Evolutionary conservation across 2,888 invertebrate genomes (phyloP).

Genomic region (Nephrotoma appendiculata): DNA sequence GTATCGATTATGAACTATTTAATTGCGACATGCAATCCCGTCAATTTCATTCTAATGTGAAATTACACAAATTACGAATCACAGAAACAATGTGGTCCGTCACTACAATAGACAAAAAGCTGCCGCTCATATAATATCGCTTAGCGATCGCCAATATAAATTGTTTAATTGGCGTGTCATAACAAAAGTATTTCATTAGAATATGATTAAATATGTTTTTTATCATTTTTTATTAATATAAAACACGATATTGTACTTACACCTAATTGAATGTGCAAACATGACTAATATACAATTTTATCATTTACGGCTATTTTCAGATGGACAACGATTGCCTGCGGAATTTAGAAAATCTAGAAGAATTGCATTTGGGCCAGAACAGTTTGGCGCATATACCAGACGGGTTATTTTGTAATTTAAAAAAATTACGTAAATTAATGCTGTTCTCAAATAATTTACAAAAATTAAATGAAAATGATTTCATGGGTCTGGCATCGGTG

Average conservation of each 20-base stretch:
- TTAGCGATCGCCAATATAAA: neutral
- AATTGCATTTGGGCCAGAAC: conserved; percentile 42
- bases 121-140: neutral
- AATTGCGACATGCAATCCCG: neutral
- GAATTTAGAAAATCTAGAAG: conserved; percentile 31
- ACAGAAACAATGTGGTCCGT: neutral
- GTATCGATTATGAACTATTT: too few relatives aligned
- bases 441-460: conserved; percentile 39
- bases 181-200: neutral
- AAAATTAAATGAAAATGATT: conserved; percentile 31
- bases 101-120: neutral
- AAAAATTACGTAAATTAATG: conserved; percentile 35
- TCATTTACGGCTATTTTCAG: conserved; percentile 9
- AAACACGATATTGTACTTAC: neutral
- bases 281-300: neutral
- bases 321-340: conserved; percentile 34
- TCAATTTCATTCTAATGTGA: neutral
- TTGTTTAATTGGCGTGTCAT: neutral
- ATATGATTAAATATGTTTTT: neutral
- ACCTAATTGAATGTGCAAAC: neutral
- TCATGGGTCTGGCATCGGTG: conserved; percentile 35
- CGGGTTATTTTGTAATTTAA: conserved; percentile 33
- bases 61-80: neutral
- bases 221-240: neutral
- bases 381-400: conserved; percentile 33